Evolutionary conservation across 2,888 invertebrate species (phyloP).

Genomic region (Drosophila anomelani): DNA sequence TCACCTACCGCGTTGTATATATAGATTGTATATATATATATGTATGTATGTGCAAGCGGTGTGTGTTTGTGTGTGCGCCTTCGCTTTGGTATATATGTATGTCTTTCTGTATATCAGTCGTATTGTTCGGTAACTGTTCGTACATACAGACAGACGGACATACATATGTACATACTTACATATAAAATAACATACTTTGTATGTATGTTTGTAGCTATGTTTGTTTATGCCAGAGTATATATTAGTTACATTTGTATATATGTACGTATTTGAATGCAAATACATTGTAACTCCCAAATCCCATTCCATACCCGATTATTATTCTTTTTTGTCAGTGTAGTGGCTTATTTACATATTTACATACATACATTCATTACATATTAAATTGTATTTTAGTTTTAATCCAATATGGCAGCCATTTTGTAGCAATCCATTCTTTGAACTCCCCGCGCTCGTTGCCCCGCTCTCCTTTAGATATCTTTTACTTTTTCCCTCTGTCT

Average conservation of each 20-base stretch:
- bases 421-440: slow-evolving; percentile 76
- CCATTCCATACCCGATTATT: background rate
- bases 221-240: slow-evolving; percentile 22
- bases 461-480: slow-evolving; percentile 5
- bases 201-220: slow-evolving; percentile 24
- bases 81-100: slow-evolving; percentile 38
- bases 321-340: slow-evolving; percentile 38
- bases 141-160: slow-evolving; percentile 48
- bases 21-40: slow-evolving; percentile 43
- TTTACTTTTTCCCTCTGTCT: slow-evolving; percentile 12
- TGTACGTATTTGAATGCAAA: slow-evolving; percentile 16
- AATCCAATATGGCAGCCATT: slow-evolving; percentile 82
- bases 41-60: slow-evolving; percentile 36
- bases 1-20: slow-evolving; percentile 52
- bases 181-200: slow-evolving; percentile 27
- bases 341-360: slow-evolving; percentile 23
- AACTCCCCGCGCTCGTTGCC: slow-evolving; percentile 31
- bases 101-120: slow-evolving; percentile 71
- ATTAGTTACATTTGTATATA: slow-evolving; percentile 14
- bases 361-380: slow-evolving; percentile 58
- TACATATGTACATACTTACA: slow-evolving; percentile 41
- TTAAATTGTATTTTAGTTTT: slow-evolving; percentile 79
- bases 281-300: slow-evolving; percentile 22
- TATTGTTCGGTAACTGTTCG: slow-evolving; percentile 74
- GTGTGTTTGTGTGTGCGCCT: slow-evolving; percentile 38